Evolutionary conservation across 1,140 invertebrate species (phyloP).

Genomic region (Agrypnia vestita): DNA sequence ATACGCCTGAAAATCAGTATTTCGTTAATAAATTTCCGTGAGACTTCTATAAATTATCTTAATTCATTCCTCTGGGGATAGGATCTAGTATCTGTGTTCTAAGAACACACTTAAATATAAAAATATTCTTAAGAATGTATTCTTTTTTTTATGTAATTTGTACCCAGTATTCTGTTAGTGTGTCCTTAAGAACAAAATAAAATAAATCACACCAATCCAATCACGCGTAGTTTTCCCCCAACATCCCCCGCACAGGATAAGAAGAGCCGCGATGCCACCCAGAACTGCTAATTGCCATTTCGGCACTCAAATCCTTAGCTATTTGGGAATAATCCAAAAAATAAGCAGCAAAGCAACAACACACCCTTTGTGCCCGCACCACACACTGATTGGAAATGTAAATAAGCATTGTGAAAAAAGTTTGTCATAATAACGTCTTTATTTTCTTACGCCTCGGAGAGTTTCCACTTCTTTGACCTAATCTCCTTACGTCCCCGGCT

Average conservation of each 20-base stretch:
- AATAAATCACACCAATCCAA: too few species aligned
- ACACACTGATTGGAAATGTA: conserved; percentile 60
- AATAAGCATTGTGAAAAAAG: conserved; percentile 55
- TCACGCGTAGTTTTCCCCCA: too few species aligned
- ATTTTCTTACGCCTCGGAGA: conserved; percentile 52
- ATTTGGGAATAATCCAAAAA: conserved; percentile 53
- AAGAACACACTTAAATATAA: too few species aligned
- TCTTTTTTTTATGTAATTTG: too few species aligned
- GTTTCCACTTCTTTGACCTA: conserved; percentile 56
- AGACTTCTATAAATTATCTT: too few species aligned
- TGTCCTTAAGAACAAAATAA: too few species aligned
- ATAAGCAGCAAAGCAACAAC: conserved; percentile 56
- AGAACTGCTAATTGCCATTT: conserved; percentile 55
- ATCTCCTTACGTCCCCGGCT: conserved; percentile 53
- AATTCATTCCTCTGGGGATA: too few species aligned
- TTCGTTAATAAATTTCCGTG: too few species aligned
- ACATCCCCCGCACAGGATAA: not conserved
- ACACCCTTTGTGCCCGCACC: conserved; percentile 52
- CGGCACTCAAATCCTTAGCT: conserved; percentile 45
- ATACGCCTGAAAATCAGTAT: too few species aligned
- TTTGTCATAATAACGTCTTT: conserved; percentile 59
- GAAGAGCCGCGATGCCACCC: conserved; percentile 54
- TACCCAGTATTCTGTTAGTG: too few species aligned
- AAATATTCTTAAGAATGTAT: too few species aligned
- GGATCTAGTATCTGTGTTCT: too few species aligned